Evolutionary conservation across 1,140 invertebrate genomes (phyloP).

Genomic region (Zaprionus tsacasi): DNA sequence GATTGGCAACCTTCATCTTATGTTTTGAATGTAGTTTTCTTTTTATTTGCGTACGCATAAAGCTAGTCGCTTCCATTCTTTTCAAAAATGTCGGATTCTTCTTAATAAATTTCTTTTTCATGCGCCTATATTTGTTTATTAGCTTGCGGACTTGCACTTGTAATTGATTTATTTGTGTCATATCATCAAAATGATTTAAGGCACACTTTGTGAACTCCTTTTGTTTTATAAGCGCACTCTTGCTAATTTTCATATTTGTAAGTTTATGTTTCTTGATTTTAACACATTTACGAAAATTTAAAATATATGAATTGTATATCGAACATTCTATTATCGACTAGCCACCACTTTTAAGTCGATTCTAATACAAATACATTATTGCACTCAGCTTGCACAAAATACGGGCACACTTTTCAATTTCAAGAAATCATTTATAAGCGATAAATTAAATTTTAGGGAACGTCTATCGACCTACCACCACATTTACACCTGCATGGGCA

Average conservation of each 20-base stretch:
- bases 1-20: not conserved
- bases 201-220: not conserved
- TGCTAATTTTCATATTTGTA: not conserved
- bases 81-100: not conserved
- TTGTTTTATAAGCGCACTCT: not conserved
- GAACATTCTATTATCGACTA: not conserved
- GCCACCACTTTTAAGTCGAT: not conserved
- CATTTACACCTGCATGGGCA: not conserved
- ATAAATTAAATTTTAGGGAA: not conserved
- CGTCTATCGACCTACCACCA: constrained; percentile 2
- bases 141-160: not conserved
- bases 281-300: not conserved
- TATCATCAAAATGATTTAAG: not conserved
- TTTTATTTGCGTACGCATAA: not conserved
- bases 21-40: not conserved
- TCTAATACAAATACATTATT: not conserved
- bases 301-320: not conserved
- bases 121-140: not conserved
- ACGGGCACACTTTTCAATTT: not conserved
- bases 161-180: not conserved
- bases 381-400: not conserved
- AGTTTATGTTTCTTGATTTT: not conserved
- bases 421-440: not conserved
- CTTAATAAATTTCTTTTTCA: not conserved
- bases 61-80: not conserved